These are phyloP conservation scores for Laterallus jamaicensis DNA, from an alignment of 2,113 vertebrate species.

Conservation along the genomic window DNA sequence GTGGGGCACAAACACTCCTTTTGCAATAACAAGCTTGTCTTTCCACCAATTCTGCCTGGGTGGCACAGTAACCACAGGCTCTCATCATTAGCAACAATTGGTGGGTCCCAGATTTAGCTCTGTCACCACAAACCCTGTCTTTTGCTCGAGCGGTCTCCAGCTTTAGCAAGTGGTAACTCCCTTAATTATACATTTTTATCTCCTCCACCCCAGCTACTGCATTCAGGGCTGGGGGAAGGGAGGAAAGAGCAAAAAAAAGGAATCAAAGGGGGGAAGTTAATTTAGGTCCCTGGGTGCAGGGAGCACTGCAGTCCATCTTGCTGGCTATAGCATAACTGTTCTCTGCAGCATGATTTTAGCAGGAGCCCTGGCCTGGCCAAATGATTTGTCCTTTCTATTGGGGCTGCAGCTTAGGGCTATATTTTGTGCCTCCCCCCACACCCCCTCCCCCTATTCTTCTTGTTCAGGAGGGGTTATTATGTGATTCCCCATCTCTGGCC, in stretches of 20 bases:
- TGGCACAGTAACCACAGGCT: slow-evolving; percentile 49
- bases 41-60: slow-evolving; percentile 43
- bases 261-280: not conserved
- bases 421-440: not conserved
- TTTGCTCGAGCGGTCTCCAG: slow-evolving; percentile 45
- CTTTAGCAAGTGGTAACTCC: slow-evolving; percentile 65
- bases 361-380: not conserved
- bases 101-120: slow-evolving; percentile 67
- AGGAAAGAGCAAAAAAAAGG: not conserved
- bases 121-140: slow-evolving; percentile 59
- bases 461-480: not conserved
- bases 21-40: slow-evolving; percentile 6
- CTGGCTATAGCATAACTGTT: not conserved
- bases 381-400: not conserved
- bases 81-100: slow-evolving; percentile 57
- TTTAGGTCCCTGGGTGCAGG: not conserved
- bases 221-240: not conserved
- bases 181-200: slow-evolving; percentile 68
- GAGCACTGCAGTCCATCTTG: not conserved
- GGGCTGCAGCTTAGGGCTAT: not conserved
- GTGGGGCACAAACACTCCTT: not conserved
- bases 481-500: not conserved
- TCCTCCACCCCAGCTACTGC: slow-evolving; percentile 22
- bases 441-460: not conserved
- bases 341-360: not conserved